A percentile compares a stretch with the other conserved stretches of the same genome.
Conservation (phyloP, 2,113 vertebrate species). For the Isurus oxyrinchus region DNA sequence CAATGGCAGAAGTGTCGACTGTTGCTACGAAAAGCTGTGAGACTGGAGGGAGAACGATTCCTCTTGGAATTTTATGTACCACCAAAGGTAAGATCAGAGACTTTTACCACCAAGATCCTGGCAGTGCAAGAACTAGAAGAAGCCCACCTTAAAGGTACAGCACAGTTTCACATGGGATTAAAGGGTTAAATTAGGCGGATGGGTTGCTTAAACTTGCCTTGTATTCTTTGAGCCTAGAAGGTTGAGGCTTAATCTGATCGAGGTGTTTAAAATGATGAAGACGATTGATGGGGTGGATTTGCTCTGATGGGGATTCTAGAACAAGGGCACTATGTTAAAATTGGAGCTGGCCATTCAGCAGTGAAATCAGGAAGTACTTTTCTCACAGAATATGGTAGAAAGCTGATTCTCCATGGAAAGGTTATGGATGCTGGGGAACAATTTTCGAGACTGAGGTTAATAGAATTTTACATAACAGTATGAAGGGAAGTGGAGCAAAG, state of each 20-base stretch:
- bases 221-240: background rate
- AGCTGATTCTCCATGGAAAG: background rate
- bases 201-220: background rate
- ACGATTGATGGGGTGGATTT: background rate
- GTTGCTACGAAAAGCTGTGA: conserved; percentile 73
- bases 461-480: background rate
- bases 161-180: background rate
- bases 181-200: background rate
- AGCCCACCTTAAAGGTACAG: background rate
- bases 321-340: background rate
- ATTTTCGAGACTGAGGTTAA: background rate
- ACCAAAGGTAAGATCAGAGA: conserved; percentile 73
- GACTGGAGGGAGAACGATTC: conserved; percentile 79
- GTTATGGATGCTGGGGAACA: background rate
- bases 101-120: background rate
- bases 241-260: background rate
- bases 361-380: too few relatives aligned
- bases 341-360: background rate
- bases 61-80: conserved; percentile 94
- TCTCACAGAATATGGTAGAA: background rate
- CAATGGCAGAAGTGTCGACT: conserved; percentile 97
- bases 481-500: background rate
- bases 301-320: background rate
- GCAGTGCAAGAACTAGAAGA: background rate
- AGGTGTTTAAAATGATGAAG: background rate